Conservation (phyloP, 1,140 invertebrate genomes). For the Drosophila bifasciata region DNA sequence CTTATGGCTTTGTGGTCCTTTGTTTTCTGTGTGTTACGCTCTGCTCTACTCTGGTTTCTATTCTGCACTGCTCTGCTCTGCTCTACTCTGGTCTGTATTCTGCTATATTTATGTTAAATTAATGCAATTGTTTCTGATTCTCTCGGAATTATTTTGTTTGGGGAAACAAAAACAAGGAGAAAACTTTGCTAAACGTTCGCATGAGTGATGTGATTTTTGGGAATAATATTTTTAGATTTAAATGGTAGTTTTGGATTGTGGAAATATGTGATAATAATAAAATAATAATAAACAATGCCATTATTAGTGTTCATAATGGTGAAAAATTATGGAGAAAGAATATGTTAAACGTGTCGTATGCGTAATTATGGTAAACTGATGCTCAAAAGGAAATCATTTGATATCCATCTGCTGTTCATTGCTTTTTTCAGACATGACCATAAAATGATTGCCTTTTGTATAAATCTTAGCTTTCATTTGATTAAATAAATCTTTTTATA, state of each 20-base stretch:
- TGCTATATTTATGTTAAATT: constrained; percentile 68
- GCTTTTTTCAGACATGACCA: background rate
- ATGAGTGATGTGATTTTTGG: too few species aligned
- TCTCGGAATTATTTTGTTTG: background rate
- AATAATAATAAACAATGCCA: too few species aligned
- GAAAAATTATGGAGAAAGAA: constrained; percentile 1
- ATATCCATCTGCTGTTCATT: too few species aligned
- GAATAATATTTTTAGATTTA: too few species aligned
- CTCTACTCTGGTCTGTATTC: constrained; percentile 18
- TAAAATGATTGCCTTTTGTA: too few species aligned
- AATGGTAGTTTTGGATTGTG: too few species aligned
- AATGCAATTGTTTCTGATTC: constrained; percentile 62
- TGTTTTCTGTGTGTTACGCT: constrained; percentile 22
- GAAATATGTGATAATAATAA: too few species aligned
- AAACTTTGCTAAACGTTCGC: background rate
- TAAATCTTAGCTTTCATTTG: too few species aligned
- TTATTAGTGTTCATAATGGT: background rate
- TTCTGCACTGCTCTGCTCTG: constrained; percentile 5
- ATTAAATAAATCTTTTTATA: too few species aligned
- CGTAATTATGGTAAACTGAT: background rate
- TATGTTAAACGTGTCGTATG: constrained; percentile 26
- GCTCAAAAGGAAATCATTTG: constrained; percentile 1
- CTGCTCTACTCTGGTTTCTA: constrained; percentile 13
- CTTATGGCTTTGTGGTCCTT: constrained; percentile 44
- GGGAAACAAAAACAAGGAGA: constrained; percentile 16